Conservation (phyloP, 1,140 invertebrate genomes). For the Bombus superbus region DNA sequence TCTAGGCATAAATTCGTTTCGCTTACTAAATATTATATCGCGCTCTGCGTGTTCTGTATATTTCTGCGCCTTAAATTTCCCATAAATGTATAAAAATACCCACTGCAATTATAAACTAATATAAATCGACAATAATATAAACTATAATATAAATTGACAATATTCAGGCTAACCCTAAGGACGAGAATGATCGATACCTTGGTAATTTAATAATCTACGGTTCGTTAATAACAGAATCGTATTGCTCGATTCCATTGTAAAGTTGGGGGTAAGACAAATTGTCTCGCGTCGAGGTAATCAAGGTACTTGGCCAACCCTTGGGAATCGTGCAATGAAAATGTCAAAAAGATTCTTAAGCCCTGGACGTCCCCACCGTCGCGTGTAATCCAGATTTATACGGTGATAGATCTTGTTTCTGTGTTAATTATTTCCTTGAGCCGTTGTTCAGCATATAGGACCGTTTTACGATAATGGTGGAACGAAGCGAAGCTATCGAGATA, state of each 20-base stretch:
- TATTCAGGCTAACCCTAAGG: neutral
- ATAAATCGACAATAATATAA: too few species aligned
- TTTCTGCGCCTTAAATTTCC: too few species aligned
- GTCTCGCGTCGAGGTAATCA: conserved; percentile 35
- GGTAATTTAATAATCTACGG: conserved; percentile 5
- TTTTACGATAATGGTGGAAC: conserved; percentile 34
- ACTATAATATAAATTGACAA: neutral
- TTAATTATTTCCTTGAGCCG: conserved; percentile 50
- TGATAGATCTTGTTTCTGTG: conserved; percentile 29
- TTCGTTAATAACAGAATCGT: neutral
- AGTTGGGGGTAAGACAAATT: conserved; percentile 22
- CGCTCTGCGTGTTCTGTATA: too few species aligned
- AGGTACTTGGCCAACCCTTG: neutral
- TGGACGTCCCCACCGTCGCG: neutral
- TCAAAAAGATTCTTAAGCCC: conserved; percentile 26
- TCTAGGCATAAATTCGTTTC: too few species aligned
- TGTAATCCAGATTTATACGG: conserved; percentile 33
- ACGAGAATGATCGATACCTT: neutral
- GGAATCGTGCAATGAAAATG: conserved; percentile 12
- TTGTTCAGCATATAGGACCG: conserved; percentile 14
- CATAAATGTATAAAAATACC: neutral
- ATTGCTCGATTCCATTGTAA: conserved; percentile 1
- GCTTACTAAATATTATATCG: too few species aligned
- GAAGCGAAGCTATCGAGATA: conserved; percentile 42
- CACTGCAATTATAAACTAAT: neutral